Base-by-base conservation (phyloP, 2,888 invertebrate genomes). In the Doris montereyensis region DNA sequence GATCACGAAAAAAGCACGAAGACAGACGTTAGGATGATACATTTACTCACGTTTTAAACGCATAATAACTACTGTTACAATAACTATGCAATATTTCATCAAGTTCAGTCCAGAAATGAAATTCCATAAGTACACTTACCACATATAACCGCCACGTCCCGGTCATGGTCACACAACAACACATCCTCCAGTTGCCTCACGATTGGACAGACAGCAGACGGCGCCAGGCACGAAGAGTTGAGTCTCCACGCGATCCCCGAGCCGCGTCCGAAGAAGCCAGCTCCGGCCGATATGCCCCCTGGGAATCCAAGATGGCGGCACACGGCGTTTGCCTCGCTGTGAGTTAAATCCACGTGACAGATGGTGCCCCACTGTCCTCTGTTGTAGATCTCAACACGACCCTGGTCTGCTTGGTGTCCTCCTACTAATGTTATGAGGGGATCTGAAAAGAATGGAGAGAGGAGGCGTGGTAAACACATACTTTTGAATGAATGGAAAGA, bases 281-380 rank as follows among this genome's bases (percentile, higher is more conserved):
- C 83, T 68, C 85, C 86, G 41, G 86, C 85, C 30, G 86, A 84
- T 30, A 87, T 82, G 0, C 88, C 88, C 4, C 88, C 88, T 10
- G 83, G 78, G 41, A 84, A 86, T 35, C 87, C 87, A 13, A 88
- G 84, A 78, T 85, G 85, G 26, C 87, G 84, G 77, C 89, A 89
- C 28, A 89, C 84, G 62, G 86, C 85, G 2, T 86, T 82, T 2
- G 89, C 89, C 41, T 88, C 87, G 0, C 80, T 68, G 79, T 88
- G 85, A 67, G 84, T 84, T 35, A 88, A 80, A n/a, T 77, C 77
- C 52, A 72, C 76, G 26, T 84, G 85, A 77, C 88, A 87, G 5
- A 89, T 77, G 0, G 88, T 84, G 0, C 89, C 88, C 89, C 89
- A 89, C 34, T 80, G 83, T 0, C 88, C 87, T 34, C 85, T 86